Evolutionary conservation across 2,113 vertebrate genomes (phyloP), one percentile per base, ranked within the genome.

Genomic region (Cyprichromis sp.): DNA sequence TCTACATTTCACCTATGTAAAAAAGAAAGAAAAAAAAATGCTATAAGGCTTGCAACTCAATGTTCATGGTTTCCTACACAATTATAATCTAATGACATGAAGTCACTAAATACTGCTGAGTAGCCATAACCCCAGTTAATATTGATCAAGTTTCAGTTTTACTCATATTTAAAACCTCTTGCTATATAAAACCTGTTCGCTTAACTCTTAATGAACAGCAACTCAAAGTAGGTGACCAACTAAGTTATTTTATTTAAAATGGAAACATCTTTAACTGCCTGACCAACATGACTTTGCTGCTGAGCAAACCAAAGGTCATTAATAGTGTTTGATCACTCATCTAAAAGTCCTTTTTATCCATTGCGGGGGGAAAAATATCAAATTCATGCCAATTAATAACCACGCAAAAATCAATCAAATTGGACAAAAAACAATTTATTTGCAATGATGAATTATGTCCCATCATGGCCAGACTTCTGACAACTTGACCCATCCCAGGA

Each of bases 371-470:
- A 0, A 5, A 38, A 8, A 12, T 0, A 14, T 14, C 11, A 47
- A 57, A 10, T 68, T 47, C 4, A 42, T 34, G 45, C 5, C 13
- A 8, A 55, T 57, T 0, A 87, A 83, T 61, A 24, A 83, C 31
- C 47, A 89, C 10, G 17, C 21, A 50, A 21, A 54, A 21, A 2
- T 40, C 4, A 45, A 38, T 50, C 11, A 13, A 6, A 3, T 88
- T 86, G 83, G 80, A 91, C 91, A 94, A 92, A 91, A 91, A 91
- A 88, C 38, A 13, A 88, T 95, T 95, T 95, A 94, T 95, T 94
- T 85, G 61, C 83, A 90, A 79, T 85, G 79, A 87, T 86, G 52
- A 83, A 90, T 93, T 66, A 91, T 29, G 29, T 86, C 68, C 86
- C 88, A 91, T 95, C 31, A 78, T 36, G 84, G 21, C 84, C 38